Evolutionary conservation across 2,888 invertebrate species (phyloP).

Genomic region (Cephus spinipes): DNA sequence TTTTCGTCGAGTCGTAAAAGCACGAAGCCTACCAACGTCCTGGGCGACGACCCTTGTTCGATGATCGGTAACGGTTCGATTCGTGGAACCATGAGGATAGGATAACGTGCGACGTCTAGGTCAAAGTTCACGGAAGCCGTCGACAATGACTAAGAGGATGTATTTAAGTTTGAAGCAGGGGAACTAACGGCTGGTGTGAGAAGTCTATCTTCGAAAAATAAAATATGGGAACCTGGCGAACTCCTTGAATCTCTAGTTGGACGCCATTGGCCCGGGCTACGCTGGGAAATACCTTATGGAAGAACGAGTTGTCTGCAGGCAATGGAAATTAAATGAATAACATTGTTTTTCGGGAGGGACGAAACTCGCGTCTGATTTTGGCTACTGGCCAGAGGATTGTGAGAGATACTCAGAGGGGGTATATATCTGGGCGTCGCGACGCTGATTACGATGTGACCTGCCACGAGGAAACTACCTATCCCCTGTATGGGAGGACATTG

Average conservation of each 20-base stretch:
- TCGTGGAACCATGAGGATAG: not conserved
- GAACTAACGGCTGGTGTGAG: not conserved
- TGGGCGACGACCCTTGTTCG: not conserved
- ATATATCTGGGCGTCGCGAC: not conserved
- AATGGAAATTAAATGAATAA: slow-evolving; percentile 46
- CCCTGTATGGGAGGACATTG: not conserved
- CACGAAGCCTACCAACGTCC: not conserved
- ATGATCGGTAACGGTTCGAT: not conserved
- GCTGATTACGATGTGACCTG: not conserved
- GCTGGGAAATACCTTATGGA: not conserved
- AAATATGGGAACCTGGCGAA: not conserved
- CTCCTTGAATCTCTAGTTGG: not conserved
- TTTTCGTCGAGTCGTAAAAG: not conserved
- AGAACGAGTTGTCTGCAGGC: slow-evolving; percentile 18
- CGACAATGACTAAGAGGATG: not conserved
- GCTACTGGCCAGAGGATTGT: not conserved
- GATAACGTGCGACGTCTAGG: not conserved
- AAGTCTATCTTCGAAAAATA: not conserved
- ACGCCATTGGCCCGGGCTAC: not conserved
- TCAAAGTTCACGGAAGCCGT: not conserved
- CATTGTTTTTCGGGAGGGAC: slow-evolving; percentile 34
- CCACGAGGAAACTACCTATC: not conserved
- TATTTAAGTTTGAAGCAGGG: not conserved
- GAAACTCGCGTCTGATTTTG: not conserved
- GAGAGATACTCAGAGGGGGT: not conserved